Conservation (phyloP, 2,797 vertebrate species). For the Loriculus beryllinus region DNA sequence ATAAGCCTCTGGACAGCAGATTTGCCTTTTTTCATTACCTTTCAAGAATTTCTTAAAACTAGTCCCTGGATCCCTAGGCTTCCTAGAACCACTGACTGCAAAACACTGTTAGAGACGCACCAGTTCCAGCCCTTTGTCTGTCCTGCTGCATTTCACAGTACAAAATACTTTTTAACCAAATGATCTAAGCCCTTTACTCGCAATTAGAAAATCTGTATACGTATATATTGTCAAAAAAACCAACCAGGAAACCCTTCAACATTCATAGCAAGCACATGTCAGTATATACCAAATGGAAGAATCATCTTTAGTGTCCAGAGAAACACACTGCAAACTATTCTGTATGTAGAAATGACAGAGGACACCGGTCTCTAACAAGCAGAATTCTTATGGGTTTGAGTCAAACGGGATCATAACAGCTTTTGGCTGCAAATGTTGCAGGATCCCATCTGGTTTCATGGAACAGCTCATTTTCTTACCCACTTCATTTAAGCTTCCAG, state of each 20-base stretch:
- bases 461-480: not conserved
- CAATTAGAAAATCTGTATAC: not conserved
- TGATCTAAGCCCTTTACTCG: not conserved
- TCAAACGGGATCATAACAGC: slow-evolving; percentile 19
- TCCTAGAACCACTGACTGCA: not conserved
- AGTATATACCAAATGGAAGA: not conserved
- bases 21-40: not conserved
- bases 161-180: not conserved
- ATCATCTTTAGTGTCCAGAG: not conserved
- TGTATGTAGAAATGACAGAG: not conserved
- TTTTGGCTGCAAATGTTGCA: slow-evolving; percentile 12
- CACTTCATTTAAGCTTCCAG: not conserved
- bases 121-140: not conserved
- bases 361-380: not conserved
- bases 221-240: not conserved
- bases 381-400: not conserved
- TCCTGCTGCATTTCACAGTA: not conserved
- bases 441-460: slow-evolving; percentile 36
- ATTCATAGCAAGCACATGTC: not conserved
- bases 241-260: not conserved
- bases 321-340: not conserved
- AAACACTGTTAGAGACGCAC: not conserved
- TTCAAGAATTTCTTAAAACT: not conserved
- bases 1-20: not conserved
- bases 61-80: not conserved